These are phyloP conservation scores for Tineola bisselliella DNA, from an alignment of 2,888 invertebrate genomes.

Conservation along the genomic window DNA sequence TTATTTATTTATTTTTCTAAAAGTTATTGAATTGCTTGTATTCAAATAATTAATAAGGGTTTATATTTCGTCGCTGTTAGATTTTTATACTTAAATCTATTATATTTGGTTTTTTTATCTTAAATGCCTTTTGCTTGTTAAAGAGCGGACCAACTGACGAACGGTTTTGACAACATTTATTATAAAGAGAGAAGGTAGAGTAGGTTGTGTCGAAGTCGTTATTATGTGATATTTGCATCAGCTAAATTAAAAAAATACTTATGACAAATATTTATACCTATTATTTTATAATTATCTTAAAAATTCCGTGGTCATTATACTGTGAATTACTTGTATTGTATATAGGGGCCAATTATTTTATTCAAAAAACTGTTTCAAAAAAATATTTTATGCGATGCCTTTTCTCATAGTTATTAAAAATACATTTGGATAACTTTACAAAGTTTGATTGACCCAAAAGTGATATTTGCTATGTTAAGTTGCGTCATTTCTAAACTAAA, in stretches of 20 bases:
- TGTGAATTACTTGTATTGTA: background rate
- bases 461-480: conserved; percentile 10
- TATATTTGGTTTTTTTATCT: background rate
- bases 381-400: background rate
- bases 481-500: conserved; percentile 5
- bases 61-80: too few relatives aligned
- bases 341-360: background rate
- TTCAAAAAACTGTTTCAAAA: background rate
- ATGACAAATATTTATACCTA: background rate
- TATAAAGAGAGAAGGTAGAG: background rate
- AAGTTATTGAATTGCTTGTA: background rate
- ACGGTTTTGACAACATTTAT: background rate
- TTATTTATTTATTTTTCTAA: background rate
- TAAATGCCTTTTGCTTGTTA: conserved; percentile 56
- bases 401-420: background rate
- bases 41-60: too few relatives aligned
- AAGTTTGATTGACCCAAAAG: conserved; percentile 3
- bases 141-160: conserved; percentile 59
- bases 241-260: background rate
- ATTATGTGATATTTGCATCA: background rate
- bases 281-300: too few relatives aligned
- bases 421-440: conserved; percentile 5
- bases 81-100: background rate
- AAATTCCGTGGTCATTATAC: too few relatives aligned
- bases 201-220: background rate